phyloP scores from a whole-genome alignment of 2,888 invertebrate genomes.

The Aromia moschata region DNA sequence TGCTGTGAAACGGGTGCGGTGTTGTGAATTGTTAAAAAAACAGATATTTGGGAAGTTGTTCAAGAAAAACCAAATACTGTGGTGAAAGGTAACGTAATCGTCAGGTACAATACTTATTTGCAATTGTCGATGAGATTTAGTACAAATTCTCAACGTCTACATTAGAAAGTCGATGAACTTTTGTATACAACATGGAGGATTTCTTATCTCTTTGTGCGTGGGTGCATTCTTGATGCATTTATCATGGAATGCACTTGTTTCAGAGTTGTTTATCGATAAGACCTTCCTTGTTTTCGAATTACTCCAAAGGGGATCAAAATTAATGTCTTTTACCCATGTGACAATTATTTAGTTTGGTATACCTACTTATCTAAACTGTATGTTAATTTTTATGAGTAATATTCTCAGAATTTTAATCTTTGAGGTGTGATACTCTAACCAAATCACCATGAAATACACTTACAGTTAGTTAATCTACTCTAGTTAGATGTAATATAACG shows the following conservation, averaged over 20 bases:
- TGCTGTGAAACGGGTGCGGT: conserved; percentile 51
- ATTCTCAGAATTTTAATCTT: conserved; percentile 42
- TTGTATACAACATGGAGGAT: conserved; percentile 58
- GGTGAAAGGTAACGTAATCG: conserved; percentile 51
- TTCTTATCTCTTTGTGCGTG: conserved; percentile 55
- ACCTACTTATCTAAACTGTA: background rate
- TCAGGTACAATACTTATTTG: no score
- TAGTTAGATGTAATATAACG: conserved; percentile 82
- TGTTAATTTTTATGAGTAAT: conserved; percentile 38
- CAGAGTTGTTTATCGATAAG: conserved; percentile 3
- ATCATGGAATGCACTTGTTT: conserved; percentile 30
- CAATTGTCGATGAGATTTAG: no score
- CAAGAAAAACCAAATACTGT: conserved; percentile 45
- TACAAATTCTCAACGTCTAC: background rate
- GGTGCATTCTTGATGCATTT: conserved; percentile 42
- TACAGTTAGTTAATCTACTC: no score
- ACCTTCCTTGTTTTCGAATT: background rate
- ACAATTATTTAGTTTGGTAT: no score
- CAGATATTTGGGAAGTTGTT: conserved; percentile 36
- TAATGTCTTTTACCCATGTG: no score
- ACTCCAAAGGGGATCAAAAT: background rate
- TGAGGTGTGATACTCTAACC: conserved; percentile 53
- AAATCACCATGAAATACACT: conserved; percentile 81
- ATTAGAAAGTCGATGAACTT: conserved; percentile 52
- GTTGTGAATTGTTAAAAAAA: conserved; percentile 40